A percentile compares a stretch with the other conserved stretches of the same genome.
Evolutionary conservation across 2,113 vertebrate genomes (phyloP).

Genomic region (Macroglossus sobrinus): DNA sequence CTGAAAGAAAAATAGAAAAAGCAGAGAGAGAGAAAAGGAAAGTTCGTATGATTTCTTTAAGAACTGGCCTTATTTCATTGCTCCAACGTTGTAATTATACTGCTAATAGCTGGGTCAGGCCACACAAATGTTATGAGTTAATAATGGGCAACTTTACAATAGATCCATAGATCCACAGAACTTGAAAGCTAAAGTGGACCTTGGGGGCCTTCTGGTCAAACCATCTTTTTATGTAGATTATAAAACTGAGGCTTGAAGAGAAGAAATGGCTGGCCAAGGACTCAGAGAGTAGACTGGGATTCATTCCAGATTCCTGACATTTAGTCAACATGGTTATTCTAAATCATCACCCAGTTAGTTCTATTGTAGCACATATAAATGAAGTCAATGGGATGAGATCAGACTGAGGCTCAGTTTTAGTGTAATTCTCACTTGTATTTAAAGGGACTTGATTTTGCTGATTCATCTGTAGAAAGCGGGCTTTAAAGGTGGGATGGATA

Average conservation of each 20-base stretch:
- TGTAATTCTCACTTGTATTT: constrained; percentile 36
- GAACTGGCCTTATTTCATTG: background rate
- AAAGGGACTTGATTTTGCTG: constrained; percentile 12
- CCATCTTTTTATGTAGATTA: constrained; percentile 42
- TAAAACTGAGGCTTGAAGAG: constrained; percentile 32
- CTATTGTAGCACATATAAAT: background rate
- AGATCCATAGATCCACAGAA: constrained; percentile 12
- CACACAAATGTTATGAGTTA: constrained; percentile 25
- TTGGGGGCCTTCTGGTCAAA: constrained; percentile 14
- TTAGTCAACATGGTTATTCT: constrained; percentile 31
- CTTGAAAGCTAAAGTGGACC: background rate
- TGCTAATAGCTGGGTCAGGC: constrained; percentile 32
- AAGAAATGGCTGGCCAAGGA: constrained; percentile 31
- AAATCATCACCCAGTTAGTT: constrained; percentile 8
- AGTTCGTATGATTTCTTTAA: constrained; percentile 11
- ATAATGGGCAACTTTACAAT: constrained; percentile 30
- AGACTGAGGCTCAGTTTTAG: constrained; percentile 23
- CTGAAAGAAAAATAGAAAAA: background rate
- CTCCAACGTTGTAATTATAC: background rate
- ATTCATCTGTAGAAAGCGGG: constrained; percentile 20
- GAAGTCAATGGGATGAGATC: background rate
- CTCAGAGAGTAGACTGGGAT: background rate
- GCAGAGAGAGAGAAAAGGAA: background rate
- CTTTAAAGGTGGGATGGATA: background rate
- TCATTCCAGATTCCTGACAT: constrained; percentile 43